Evolutionary conservation across 2,113 vertebrate genomes (phyloP), one percentile per base, ranked within the genome.

Genomic region (Oryzias javanicus): DNA sequence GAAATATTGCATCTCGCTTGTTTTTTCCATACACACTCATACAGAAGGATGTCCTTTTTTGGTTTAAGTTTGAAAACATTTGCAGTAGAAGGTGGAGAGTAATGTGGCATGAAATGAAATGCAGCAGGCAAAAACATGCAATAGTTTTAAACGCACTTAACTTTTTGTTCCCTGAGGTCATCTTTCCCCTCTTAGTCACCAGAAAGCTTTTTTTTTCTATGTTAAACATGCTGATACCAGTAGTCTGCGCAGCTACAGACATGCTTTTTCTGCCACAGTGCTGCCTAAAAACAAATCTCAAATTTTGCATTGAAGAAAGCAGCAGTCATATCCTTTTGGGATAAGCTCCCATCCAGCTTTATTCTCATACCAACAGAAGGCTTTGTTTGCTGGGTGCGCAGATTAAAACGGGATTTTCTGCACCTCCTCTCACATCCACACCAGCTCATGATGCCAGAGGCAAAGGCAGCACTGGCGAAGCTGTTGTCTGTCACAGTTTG

Each of bases 331-430:
- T 24, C 18, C 4, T 49, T 42, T 41, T 57, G 58, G 59, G 62
- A 63, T 53, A 49, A 55, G 35, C 59, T 53, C 46, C 55, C 41
- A 16, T 64, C 20, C 56, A 51, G 61, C 15, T 76, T 71, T 66
- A 24, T 17, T 64, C 63, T 59, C 40, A 24, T 45, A 17, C 68
- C 53, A 52, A 65, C 56, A 56, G 44, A 51, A 10, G 47, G 55
- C 58, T 55, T 56, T 74, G 52, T 76, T 71, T 69, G 54, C 60
- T 42, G 46, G 35, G 42, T 64, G 64, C 72, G 64, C 63, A 78
- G 71, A 75, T 76, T 64, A 68, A 52, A 45, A 3, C n/a, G 49
- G 54, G 49, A 58, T 74, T 75, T 73, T 68, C 62, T 77, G 61
- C 66, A 71, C 46, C 67, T 55, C 50, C 12, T 16, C 61, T 82